These are phyloP conservation scores for Drosophila repleta DNA, from an alignment of 1,140 invertebrate genomes.

Conservation along the genomic window DNA sequence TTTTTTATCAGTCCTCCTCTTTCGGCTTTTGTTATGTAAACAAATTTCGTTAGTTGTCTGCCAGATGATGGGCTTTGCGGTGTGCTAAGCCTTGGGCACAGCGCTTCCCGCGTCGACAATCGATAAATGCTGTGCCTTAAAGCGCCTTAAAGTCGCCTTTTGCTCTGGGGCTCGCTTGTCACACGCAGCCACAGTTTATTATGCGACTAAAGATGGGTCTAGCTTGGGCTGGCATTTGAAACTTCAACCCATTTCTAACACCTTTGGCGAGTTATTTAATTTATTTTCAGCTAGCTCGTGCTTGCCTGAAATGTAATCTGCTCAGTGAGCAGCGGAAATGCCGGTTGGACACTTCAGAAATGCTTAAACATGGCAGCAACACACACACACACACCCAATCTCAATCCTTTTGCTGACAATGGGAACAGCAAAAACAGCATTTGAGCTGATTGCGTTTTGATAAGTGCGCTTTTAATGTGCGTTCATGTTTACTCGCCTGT, in stretches of 20 bases:
- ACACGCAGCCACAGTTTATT: neutral
- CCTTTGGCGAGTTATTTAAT: constrained; percentile 63
- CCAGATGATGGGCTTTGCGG: constrained; percentile 26
- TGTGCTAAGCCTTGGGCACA: constrained; percentile 2
- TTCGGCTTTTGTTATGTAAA: constrained; percentile 44
- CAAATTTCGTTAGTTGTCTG: constrained; percentile 25
- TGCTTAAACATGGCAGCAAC: constrained; percentile 8
- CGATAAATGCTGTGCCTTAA: constrained; percentile 31
- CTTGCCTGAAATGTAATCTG: constrained; percentile 50
- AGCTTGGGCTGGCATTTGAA: neutral
- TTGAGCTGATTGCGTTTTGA: constrained; percentile 56
- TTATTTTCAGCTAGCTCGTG: constrained; percentile 33
- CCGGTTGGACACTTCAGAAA: constrained; percentile 25
- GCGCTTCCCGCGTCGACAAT: constrained; percentile 6
- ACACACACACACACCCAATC: constrained; percentile 23
- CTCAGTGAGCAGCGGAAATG: constrained; percentile 6
- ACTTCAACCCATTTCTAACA: constrained; percentile 31
- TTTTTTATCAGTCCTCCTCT: too few relatives aligned
- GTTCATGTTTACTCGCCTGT: constrained; percentile 1
- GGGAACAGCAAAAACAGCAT: constrained; percentile 37
- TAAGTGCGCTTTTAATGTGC: constrained; percentile 40
- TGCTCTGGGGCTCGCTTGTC: constrained; percentile 6
- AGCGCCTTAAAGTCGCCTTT: constrained; percentile 19
- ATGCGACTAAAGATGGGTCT: neutral
- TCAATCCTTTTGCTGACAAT: constrained; percentile 16